A percentile compares a stretch with the other conserved stretches of the same genome.
phyloP scores from a whole-genome alignment of 2,797 vertebrate genomes.

The Pelobates cultripes region DNA sequence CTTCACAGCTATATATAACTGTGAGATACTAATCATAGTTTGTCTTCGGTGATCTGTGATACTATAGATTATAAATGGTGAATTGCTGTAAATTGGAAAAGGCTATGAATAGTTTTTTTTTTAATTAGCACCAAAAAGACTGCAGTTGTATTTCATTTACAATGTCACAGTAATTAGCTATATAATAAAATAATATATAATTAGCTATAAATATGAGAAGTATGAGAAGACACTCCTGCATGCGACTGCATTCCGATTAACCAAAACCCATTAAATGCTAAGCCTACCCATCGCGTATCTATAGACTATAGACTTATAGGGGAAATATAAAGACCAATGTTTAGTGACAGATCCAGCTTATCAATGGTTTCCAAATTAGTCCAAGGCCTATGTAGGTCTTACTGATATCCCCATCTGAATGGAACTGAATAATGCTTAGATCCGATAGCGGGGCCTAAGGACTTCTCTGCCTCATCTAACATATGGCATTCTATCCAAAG shows the following conservation, averaged over 20 bases:
- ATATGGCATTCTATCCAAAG: no score
- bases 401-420: no score
- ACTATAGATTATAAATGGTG: neutral
- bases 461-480: no score
- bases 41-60: neutral
- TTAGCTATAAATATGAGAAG: no score
- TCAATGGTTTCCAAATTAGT: no score
- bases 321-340: no score
- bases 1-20: slow-evolving; percentile 1
- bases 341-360: no score
- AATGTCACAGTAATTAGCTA: slow-evolving; percentile 9
- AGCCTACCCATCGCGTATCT: neutral
- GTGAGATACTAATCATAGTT: slow-evolving; percentile 5
- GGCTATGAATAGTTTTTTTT: slow-evolving; percentile 15
- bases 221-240: slow-evolving; percentile 16
- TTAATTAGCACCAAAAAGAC: slow-evolving; percentile 41
- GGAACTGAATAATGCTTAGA: no score
- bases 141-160: slow-evolving; percentile 32
- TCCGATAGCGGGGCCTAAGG: no score
- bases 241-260: slow-evolving; percentile 9
- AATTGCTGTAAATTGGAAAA: slow-evolving; percentile 36
- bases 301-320: no score
- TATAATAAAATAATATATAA: slow-evolving; percentile 30
- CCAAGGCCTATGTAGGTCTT: no score
- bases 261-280: neutral